Evolutionary conservation across 2,797 vertebrate genomes (phyloP).

Genomic region (Crypturellus tataupa): DNA sequence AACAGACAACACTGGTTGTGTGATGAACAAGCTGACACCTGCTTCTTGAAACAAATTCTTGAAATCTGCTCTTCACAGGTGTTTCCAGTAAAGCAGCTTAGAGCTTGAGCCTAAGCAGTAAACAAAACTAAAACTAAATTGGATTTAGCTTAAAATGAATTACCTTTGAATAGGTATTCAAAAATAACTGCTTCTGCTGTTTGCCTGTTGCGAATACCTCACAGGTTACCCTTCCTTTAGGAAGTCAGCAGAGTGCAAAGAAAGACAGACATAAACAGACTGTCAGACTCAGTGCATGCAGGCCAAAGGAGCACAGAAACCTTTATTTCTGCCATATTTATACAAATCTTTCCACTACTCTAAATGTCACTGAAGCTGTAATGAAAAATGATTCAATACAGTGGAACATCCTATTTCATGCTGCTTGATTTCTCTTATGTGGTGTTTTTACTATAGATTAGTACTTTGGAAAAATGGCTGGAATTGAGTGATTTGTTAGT

Average conservation of each 20-base stretch:
- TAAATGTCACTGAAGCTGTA: constrained; percentile 23
- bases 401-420: constrained; percentile 53
- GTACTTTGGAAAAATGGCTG: neutral
- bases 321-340: neutral
- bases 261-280: neutral
- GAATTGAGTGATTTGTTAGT: neutral
- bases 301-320: neutral
- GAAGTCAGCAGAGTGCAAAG: neutral
- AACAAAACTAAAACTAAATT: neutral
- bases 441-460: constrained; percentile 3
- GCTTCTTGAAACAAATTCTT: neutral
- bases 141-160: neutral
- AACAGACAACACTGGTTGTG: rapidly evolving
- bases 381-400: neutral
- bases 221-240: neutral
- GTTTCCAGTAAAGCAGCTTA: neutral
- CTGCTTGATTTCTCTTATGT: constrained; percentile 12
- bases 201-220: neutral
- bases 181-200: neutral
- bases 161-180: neutral
- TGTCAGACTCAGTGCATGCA: rapidly evolving
- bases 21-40: neutral
- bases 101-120: neutral
- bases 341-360: neutral
- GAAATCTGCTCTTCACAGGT: neutral